These are phyloP conservation scores for Notothenia coriiceps DNA, from an alignment of 2,113 vertebrate species.

Conservation along the genomic window DNA sequence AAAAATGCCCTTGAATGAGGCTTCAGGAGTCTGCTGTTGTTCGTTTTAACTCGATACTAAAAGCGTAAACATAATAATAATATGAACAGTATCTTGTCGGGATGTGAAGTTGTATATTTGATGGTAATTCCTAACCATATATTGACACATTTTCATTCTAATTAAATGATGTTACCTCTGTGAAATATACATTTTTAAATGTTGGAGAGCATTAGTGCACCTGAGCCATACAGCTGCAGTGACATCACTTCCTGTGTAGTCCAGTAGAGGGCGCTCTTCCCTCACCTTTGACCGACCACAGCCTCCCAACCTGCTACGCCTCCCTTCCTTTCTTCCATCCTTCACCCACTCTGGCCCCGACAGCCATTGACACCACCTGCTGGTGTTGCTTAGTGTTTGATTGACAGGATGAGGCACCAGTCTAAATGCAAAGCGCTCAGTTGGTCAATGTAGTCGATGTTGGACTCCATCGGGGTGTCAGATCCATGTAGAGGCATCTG, in stretches of 20 bases:
- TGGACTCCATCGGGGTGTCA: neutral
- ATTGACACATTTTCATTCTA: no score
- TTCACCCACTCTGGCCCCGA: neutral
- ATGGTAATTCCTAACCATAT: no score
- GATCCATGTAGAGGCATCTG: constrained; percentile 1
- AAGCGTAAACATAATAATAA: neutral
- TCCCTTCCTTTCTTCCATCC: constrained; percentile 18
- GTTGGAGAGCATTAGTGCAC: constrained; percentile 3
- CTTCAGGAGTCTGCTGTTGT: neutral
- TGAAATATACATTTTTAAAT: no score
- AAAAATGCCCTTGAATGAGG: constrained; percentile 7
- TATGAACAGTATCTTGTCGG: neutral
- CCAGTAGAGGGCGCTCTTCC: constrained; percentile 75
- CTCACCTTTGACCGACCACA: constrained; percentile 34
- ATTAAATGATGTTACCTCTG: no score
- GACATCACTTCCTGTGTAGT: neutral
- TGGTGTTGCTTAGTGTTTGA: neutral
- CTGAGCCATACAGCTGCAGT: neutral
- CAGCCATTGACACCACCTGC: neutral
- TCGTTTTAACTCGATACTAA: neutral
- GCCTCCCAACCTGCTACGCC: neutral
- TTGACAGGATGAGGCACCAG: neutral
- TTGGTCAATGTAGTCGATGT: neutral
- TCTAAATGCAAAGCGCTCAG: neutral
- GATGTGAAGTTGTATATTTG: no score